phyloP scores from a whole-genome alignment of 2,888 invertebrate genomes.

The Drosophila tripunctata region DNA sequence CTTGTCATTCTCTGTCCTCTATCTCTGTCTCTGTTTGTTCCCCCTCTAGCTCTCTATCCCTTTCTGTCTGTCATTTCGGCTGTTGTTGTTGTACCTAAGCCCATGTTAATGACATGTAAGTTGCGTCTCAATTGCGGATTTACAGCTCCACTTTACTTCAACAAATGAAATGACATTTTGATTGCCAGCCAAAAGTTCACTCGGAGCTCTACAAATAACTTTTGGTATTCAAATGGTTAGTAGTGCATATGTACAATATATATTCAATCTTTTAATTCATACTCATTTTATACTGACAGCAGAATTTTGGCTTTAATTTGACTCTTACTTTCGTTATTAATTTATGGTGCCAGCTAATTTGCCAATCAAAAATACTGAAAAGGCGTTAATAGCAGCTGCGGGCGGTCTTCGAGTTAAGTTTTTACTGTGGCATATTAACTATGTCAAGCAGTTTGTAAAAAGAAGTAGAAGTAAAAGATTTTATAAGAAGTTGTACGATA shows the following conservation, averaged over 20 bases:
- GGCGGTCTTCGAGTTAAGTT: conserved; percentile 14
- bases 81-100: conserved; percentile 48
- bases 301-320: conserved; percentile 14
- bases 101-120: conserved; percentile 77
- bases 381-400: conserved; percentile 43
- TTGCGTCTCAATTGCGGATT: conserved; percentile 81
- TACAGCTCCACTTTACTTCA: conserved; percentile 48
- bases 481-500: too few species aligned
- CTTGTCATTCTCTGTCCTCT: conserved; percentile 39
- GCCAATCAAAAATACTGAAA: conserved; percentile 56
- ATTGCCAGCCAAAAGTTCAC: conserved; percentile 59
- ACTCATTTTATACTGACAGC: not conserved
- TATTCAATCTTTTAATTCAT: not conserved
- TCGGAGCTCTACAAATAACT: not conserved
- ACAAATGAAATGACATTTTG: conserved; percentile 69
- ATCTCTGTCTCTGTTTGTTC: too few species aligned
- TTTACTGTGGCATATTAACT: not conserved
- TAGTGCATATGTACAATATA: too few species aligned
- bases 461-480: not conserved
- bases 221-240: conserved; percentile 6
- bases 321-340: conserved; percentile 50
- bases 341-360: conserved; percentile 46
- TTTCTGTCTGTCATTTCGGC: conserved; percentile 20
- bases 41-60: not conserved
- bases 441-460: not conserved